phyloP scores from a whole-genome alignment of 2,888 invertebrate species.

The Ferdinandea cuprea region DNA sequence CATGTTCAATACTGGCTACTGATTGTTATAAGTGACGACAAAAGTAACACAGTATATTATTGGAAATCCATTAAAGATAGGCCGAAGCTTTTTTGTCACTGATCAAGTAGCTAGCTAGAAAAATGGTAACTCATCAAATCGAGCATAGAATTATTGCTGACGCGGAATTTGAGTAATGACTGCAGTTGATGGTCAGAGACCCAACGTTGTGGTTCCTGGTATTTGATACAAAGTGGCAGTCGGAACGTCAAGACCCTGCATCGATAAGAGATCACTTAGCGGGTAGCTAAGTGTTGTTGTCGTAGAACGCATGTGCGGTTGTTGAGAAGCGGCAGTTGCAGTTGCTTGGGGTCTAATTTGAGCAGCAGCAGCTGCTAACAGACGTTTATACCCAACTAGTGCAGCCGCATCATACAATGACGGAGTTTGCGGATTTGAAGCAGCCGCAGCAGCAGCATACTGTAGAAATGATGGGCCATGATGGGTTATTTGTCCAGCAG shows the following conservation, averaged over 20 bases:
- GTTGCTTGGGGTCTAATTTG: slow-evolving; percentile 79
- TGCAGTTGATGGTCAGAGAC: slow-evolving; percentile 86
- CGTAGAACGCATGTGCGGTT: slow-evolving; percentile 82
- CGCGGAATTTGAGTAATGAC: slow-evolving; percentile 81
- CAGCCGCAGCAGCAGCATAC: slow-evolving; percentile 86
- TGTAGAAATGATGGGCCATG: slow-evolving; percentile 82
- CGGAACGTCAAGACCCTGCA: slow-evolving; percentile 87
- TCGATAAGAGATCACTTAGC: slow-evolving; percentile 88
- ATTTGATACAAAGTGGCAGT: slow-evolving; percentile 88
- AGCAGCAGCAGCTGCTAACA: slow-evolving; percentile 82
- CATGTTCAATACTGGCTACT: no score
- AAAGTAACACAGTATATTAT: no score
- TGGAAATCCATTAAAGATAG: no score
- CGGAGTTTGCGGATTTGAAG: slow-evolving; percentile 85
- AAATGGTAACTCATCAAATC: not conserved
- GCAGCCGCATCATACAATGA: slow-evolving; percentile 82
- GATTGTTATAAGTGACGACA: no score
- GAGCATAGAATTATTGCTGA: slow-evolving; percentile 75
- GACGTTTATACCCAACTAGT: slow-evolving; percentile 82
- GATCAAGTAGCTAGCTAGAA: no score
- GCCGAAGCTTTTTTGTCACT: no score
- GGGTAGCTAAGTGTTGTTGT: slow-evolving; percentile 87
- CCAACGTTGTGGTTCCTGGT: slow-evolving; percentile 87
- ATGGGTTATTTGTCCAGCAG: slow-evolving; percentile 79
- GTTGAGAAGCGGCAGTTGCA: slow-evolving; percentile 81